phyloP scores from a whole-genome alignment of 2,113 vertebrate species.

The Dasyornis broadbenti region DNA sequence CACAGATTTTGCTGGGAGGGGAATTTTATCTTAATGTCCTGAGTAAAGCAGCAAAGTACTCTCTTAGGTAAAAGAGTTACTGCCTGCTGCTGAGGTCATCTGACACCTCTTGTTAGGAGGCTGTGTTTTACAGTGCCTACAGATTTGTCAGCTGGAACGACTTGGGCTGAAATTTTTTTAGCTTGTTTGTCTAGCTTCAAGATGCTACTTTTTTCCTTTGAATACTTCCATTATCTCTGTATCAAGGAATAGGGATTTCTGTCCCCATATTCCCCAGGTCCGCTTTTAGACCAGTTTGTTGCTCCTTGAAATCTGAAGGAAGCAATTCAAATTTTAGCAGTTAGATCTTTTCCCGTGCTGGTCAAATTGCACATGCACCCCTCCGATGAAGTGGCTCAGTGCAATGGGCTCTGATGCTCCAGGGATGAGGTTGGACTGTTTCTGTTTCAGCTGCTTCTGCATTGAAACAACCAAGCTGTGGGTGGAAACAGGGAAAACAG shows the following conservation, averaged over 20 bases:
- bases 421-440: not conserved
- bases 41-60: not conserved
- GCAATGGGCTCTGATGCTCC: not conserved
- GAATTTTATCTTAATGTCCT: not conserved
- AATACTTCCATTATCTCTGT: not conserved
- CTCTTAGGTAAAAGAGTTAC: not conserved
- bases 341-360: not conserved
- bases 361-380: not conserved
- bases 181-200: not conserved
- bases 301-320: not conserved
- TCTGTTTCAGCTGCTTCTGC: not conserved
- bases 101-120: not conserved
- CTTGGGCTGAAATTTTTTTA: not conserved
- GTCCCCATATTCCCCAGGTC: not conserved
- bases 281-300: not conserved
- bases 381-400: not conserved
- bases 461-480: not conserved
- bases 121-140: not conserved
- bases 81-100: not conserved
- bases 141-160: not conserved
- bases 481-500: not conserved
- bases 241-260: not conserved
- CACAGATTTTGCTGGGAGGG: not conserved
- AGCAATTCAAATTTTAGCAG: not conserved
- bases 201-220: not conserved